Base-by-base conservation (phyloP, 2,888 invertebrate genomes). In the Amaurobius ferox region DNA sequence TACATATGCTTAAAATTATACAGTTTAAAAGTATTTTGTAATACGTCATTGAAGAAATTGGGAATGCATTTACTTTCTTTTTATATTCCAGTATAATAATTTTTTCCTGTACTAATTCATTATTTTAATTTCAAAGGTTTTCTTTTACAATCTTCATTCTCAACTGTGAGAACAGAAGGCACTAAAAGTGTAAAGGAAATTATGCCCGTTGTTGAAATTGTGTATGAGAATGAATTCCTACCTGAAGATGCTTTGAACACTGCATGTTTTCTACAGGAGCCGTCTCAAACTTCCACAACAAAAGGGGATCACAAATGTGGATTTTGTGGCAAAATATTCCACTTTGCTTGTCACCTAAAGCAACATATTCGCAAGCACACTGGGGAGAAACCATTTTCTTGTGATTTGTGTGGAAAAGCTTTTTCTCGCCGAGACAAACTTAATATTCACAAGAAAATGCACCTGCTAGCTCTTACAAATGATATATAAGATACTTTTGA, bases 351-450 rank as follows among this genome's bases (percentile, higher is more conserved):
- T 13, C 44, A 44, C n/a, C n/a, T 44, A n/a, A 44, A 44, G n/a
- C 44, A 44, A 44, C 44, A 44, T 13, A 44, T 44, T 44, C 44
- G 44, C n/a, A 44, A 44, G n/a, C 44, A 44, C n/a, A 44, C 44
- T 44, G 44, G 44, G 2, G 44, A 44, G 16, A 44, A 16, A 13
- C 44, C 44, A 44, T 44, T 44, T 44, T 11, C 16, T 44, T 44
- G 44, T 44, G 44, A 44, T 16, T 13, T 11, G 2, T 44, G 44
- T 44, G 44, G 44, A 16, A 44, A 44, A n/a, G 44, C 44, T 11
- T 44, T 44, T 44, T 11, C 44, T 44, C 44, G 44, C 2, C 44
- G 44, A 11, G 44, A 44, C n/a, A 44, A 44, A 44, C 44, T 44
- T 13, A 44, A 44, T 44, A 11, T 44, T 13, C 44, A 44, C n/a